phyloP scores from a whole-genome alignment of 1,140 invertebrate species.

The Zaprionus kolodkinae region DNA sequence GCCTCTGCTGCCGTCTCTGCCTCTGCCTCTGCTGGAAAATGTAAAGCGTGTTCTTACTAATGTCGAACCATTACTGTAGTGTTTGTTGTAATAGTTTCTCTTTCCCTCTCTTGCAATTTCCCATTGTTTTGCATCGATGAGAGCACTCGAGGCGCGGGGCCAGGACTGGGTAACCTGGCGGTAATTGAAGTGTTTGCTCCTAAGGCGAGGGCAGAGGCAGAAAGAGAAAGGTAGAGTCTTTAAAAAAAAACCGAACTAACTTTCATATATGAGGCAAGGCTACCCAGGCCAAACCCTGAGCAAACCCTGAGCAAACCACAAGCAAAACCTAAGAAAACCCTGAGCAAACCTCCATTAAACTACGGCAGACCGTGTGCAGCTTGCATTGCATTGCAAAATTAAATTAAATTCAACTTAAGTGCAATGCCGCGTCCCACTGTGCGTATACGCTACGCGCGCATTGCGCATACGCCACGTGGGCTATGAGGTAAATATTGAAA shows the following conservation, averaged over 20 bases:
- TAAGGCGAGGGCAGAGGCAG: too few relatives aligned
- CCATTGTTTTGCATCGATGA: constrained; percentile 31
- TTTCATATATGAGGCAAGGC: neutral
- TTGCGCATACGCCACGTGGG: constrained; percentile 58
- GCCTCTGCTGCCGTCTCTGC: constrained; percentile 7
- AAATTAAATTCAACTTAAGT: constrained; percentile 79
- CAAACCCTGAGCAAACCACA: too few relatives aligned
- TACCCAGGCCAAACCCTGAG: too few relatives aligned
- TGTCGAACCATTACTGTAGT: constrained; percentile 62
- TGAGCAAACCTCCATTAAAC: neutral
- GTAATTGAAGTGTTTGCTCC: constrained; percentile 40
- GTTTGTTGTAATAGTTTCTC: constrained; percentile 58
- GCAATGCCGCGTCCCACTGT: constrained; percentile 49
- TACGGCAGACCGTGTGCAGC: neutral
- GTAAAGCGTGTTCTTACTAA: constrained; percentile 62
- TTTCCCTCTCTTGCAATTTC: constrained; percentile 39
- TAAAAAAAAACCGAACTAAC: neutral
- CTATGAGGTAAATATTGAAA: constrained; percentile 65
- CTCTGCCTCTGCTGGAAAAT: constrained; percentile 35
- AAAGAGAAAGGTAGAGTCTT: too few relatives aligned
- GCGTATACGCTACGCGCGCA: constrained; percentile 41
- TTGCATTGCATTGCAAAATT: constrained; percentile 75
- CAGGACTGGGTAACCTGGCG: neutral
- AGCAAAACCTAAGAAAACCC: neutral
- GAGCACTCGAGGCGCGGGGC: neutral